Conservation (phyloP, 2,888 invertebrate genomes). For the Mesorhabditis belari region DNA sequence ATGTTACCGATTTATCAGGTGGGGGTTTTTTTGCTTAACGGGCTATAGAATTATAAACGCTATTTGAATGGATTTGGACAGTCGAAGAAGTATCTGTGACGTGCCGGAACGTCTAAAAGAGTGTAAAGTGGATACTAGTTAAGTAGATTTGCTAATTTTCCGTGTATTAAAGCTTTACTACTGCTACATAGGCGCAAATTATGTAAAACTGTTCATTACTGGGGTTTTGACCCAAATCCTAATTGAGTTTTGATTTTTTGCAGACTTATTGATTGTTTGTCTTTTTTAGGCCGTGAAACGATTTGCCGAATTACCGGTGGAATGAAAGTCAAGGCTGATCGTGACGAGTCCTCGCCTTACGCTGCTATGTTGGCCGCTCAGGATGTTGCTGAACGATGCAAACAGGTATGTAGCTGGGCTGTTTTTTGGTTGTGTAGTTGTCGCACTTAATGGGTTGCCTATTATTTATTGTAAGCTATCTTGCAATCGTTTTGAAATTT, state of each 20-base stretch:
- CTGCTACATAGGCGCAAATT: background rate
- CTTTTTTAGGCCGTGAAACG: conserved; percentile 57
- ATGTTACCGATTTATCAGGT: conserved; percentile 97
- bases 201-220: background rate
- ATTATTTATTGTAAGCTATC: background rate
- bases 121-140: too few species aligned
- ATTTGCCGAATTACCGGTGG: conserved; percentile 72
- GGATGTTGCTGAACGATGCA: conserved; percentile 98
- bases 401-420: conserved; percentile 64
- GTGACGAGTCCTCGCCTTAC: conserved; percentile 98
- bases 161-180: background rate
- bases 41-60: background rate
- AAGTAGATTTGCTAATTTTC: too few species aligned
- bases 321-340: conserved; percentile 99
- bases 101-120: too few species aligned
- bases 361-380: conserved; percentile 99
- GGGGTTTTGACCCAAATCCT: background rate
- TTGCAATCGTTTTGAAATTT: background rate
- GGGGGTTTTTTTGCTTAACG: conserved; percentile 57
- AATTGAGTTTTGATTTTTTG: conserved; percentile 1
- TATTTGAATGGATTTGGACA: background rate
- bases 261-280: background rate
- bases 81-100: too few species aligned
- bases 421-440: too few species aligned
- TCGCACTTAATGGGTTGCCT: background rate